Evolutionary conservation across 2,797 vertebrate species (phyloP), one percentile per base, ranked within the genome.

Genomic region (Sebastes ruberrimus): DNA sequence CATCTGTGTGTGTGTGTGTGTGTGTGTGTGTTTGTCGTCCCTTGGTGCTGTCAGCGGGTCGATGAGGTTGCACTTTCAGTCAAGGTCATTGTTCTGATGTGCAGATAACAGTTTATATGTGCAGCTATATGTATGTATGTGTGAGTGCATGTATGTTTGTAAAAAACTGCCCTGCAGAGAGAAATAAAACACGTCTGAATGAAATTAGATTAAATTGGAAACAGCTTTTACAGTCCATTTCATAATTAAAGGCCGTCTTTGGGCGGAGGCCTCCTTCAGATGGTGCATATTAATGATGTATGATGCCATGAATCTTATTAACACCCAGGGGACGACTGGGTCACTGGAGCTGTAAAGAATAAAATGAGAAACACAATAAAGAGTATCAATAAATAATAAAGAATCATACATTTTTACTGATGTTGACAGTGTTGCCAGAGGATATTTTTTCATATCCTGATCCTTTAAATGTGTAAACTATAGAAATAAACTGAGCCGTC

Each of bases 11-110:
- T 68, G 23, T 63, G 56, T 71, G 67, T 81, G 67, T 70, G 66
- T 68, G 35, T 62, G 53, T 64, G 42, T 38, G 62, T 38, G 71
- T 62, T 11, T 7, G 60, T 63, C 35, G 55, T 78, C 73, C 68
- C 78, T 71, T n/a, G 5, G 30, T 67, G 38, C 69, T 72, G 78
- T 75, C 57, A 38, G 53, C 42, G 60, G 84, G 88, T 83, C 62
- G 64, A 81, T 87, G 83, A 91, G 82, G 80, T 83, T 80, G 71
- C 82, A 59, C 49, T 88, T 83, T 83, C 61, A 66, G 64, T 86
- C 89, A 88, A 88, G 89, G 87, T 91, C 83, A 78, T 56, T 74
- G 85, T 88, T 86, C 79, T 78, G 56, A 33, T 80, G 71, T 70
- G 69, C 69, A 66, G 23, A 83, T 75, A 74, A 78, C 81, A 22